phyloP scores from a whole-genome alignment of 2,888 invertebrate genomes.

The Drosophila mimica region DNA sequence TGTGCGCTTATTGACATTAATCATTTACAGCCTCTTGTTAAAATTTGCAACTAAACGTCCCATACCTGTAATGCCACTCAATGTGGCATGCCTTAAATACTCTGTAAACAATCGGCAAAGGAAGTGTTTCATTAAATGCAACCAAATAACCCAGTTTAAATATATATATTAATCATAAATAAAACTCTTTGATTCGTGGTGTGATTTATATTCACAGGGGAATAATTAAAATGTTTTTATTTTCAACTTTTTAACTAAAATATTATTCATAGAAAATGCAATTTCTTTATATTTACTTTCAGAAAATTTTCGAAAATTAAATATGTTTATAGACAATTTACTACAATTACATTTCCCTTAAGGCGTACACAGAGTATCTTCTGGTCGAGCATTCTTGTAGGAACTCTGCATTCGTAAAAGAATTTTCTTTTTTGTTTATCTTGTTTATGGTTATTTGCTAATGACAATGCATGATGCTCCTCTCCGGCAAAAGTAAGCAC shows the following conservation, averaged over 20 bases:
- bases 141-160: too few relatives aligned
- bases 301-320: too few relatives aligned
- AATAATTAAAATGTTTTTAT: too few relatives aligned
- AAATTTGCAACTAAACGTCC: conserved; percentile 69
- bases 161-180: too few relatives aligned
- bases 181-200: too few relatives aligned
- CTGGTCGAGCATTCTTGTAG: neutral
- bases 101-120: neutral
- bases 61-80: conserved; percentile 39
- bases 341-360: neutral
- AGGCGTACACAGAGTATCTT: neutral
- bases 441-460: conserved; percentile 51
- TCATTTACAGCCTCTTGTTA: conserved; percentile 74
- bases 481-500: conserved; percentile 14
- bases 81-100: conserved; percentile 31
- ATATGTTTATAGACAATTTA: too few relatives aligned
- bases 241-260: too few relatives aligned
- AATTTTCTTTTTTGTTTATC: conserved; percentile 32
- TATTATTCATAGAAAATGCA: too few relatives aligned
- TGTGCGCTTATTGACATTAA: conserved; percentile 76
- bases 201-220: too few relatives aligned
- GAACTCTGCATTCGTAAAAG: conserved; percentile 7
- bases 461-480: conserved; percentile 44
- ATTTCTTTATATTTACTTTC: too few relatives aligned
- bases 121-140: neutral